A percentile compares a stretch with the other conserved stretches of the same genome.
phyloP scores from a whole-genome alignment of 1,140 invertebrate genomes.

The Triops longicaudatus region DNA sequence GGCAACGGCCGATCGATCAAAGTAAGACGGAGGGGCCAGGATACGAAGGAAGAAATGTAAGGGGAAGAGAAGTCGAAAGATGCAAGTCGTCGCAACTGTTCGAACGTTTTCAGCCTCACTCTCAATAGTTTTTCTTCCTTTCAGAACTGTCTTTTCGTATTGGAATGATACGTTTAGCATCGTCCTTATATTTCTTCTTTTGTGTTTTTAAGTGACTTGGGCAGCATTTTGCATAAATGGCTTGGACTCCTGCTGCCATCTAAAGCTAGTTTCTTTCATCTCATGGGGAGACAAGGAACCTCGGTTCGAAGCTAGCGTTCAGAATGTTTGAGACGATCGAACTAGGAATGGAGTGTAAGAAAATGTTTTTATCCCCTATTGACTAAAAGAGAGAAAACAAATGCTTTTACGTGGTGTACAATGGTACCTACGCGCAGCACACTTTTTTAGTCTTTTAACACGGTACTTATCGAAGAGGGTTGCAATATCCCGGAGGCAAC shows the following conservation, averaged over 20 bases:
- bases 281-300: no score
- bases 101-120: neutral
- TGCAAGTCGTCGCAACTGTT: neutral
- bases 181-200: neutral
- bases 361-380: neutral
- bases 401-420: neutral
- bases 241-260: no score
- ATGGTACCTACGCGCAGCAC: neutral
- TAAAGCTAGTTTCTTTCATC: no score
- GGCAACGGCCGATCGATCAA: conserved; percentile 13
- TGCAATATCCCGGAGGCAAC: neutral
- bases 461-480: neutral
- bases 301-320: no score
- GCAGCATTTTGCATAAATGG: no score
- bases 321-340: no score
- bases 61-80: neutral
- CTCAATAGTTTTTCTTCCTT: neutral
- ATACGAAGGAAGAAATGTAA: neutral
- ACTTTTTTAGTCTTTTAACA: neutral
- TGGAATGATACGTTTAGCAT: neutral
- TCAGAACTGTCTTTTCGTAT: neutral
- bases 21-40: neutral
- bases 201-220: no score
- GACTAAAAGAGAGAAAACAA: neutral
- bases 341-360: no score